phyloP scores from a whole-genome alignment of 2,113 vertebrate species.

The Cephalopterus ornatus region DNA sequence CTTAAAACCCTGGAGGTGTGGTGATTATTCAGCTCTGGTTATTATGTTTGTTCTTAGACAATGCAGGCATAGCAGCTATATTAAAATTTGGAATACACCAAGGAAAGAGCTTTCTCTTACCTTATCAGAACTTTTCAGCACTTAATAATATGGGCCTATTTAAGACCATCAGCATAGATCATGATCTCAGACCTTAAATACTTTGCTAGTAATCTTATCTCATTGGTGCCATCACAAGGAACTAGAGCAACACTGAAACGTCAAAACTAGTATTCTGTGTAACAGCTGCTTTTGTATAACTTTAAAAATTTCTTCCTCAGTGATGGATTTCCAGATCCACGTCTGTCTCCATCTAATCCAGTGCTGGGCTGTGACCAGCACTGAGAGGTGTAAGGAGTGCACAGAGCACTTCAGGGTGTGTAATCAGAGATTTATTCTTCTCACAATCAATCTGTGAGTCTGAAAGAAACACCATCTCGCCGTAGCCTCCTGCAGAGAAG shows the following conservation, averaged over 20 bases:
- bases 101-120: not conserved
- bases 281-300: not conserved
- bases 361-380: not conserved
- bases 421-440: not conserved
- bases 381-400: not conserved
- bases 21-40: not conserved
- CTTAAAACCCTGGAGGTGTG: not conserved
- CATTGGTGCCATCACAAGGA: not conserved
- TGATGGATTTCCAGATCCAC: not conserved
- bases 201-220: not conserved
- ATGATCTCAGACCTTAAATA: not conserved
- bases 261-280: not conserved
- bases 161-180: not conserved
- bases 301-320: not conserved
- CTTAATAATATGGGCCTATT: not conserved
- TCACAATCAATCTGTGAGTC: not conserved
- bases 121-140: not conserved
- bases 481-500: not conserved
- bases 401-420: not conserved
- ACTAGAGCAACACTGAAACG: not conserved
- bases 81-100: not conserved
- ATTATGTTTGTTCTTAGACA: not conserved
- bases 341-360: not conserved
- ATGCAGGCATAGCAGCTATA: not conserved
- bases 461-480: not conserved